Percentiles rank a stretch among this genome's conserved stretches.
phyloP scores from a whole-genome alignment of 1,140 invertebrate genomes.

The Lethocerus indicus region DNA sequence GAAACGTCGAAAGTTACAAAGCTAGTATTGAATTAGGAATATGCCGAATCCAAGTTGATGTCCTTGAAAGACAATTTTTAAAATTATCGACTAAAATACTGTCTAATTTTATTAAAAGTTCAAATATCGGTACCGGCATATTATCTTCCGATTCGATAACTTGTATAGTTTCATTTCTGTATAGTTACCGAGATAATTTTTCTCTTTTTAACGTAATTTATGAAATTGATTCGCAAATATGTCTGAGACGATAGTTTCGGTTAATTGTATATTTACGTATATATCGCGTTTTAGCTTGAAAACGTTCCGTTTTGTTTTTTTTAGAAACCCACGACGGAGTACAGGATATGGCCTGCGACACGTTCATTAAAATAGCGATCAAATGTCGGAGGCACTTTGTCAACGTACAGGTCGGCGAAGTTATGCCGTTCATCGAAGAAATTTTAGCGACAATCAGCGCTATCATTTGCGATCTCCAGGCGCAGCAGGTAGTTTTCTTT shows the following conservation, averaged over 20 bases:
- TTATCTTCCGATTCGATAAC: too few species aligned
- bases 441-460: slow-evolving; percentile 90
- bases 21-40: too few species aligned
- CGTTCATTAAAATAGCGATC: slow-evolving; percentile 99
- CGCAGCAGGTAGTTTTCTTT: slow-evolving; percentile 63
- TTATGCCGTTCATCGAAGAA: slow-evolving; percentile 97
- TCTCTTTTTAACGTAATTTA: background rate
- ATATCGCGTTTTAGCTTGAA: background rate
- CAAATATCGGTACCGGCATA: too few species aligned
- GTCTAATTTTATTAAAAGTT: too few species aligned
- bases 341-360: slow-evolving; percentile 99
- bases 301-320: slow-evolving; percentile 18
- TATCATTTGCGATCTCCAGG: slow-evolving; percentile 97
- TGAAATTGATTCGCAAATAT: background rate
- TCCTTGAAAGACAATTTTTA: too few species aligned
- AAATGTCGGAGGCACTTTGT: slow-evolving; percentile 98
- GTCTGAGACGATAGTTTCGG: background rate
- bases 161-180: background rate
- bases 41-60: too few species aligned
- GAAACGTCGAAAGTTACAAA: too few species aligned
- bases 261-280: background rate
- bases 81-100: too few species aligned
- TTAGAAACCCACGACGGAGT: slow-evolving; percentile 98
- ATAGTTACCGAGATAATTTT: background rate
- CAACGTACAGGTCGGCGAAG: slow-evolving; percentile 87